A percentile compares a stretch with the other conserved stretches of the same genome.
phyloP scores from a whole-genome alignment of 2,113 vertebrate species.

The Narcine bancroftii region DNA sequence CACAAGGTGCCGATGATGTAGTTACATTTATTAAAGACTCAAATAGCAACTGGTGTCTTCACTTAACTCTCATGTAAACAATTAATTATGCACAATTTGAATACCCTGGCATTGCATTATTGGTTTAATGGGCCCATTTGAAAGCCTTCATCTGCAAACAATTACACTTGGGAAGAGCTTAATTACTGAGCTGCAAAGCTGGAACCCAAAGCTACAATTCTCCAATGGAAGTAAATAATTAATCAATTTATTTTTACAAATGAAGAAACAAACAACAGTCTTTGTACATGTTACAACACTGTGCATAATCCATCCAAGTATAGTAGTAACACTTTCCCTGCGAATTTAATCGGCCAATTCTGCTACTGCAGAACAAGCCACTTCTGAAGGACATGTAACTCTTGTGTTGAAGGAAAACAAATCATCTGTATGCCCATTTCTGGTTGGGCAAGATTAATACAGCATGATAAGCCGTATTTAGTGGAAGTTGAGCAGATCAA shows the following conservation, averaged over 20 bases:
- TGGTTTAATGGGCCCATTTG: conserved; percentile 22
- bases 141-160: conserved; percentile 24
- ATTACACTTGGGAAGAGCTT: conserved; percentile 17
- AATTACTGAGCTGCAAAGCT: background rate
- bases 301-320: background rate
- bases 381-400: background rate
- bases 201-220: conserved; percentile 16
- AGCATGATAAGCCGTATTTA: background rate
- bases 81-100: background rate
- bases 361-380: background rate
- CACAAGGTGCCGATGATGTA: background rate
- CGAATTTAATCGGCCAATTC: background rate
- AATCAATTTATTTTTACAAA: conserved; percentile 32
- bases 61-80: background rate
- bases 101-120: background rate
- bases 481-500: background rate
- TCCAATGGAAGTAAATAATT: background rate
- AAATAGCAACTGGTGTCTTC: background rate
- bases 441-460: background rate
- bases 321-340: background rate
- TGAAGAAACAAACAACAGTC: background rate
- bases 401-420: background rate
- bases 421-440: background rate
- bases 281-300: background rate
- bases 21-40: background rate